Base-by-base conservation (phyloP, 1,140 invertebrate genomes). In the Ceratina australensis region DNA sequence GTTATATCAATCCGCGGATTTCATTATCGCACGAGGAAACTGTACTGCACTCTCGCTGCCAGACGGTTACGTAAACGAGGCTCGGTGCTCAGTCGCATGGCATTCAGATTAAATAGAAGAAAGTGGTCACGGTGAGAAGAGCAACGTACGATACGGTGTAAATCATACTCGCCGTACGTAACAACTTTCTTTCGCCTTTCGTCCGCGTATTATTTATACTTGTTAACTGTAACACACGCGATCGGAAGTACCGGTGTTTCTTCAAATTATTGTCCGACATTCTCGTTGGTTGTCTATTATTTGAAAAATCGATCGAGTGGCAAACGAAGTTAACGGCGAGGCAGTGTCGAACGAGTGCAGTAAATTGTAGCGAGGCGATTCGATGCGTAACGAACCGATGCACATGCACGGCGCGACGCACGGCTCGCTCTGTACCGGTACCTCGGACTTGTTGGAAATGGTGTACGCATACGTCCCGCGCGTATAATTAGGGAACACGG, bases 401-500 rank as follows among this genome's bases (percentile, higher is more conserved):
- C 64, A 47, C 59, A 42, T 42, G 33, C 33, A 42, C 33, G 5
- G 5, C 33, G 33, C 33, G 33, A 42, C 5, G 33, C 33, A 10
- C 5, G 33, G 33, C 33, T 42, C 33, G 28, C n/a, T n/a, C n/a
- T n/a, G n/a, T 33, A 33, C 28, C 66, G 2, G 52, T 20, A n/a
- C 56, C 52, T 57, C 60, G 64, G 57, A 68, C 66, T 65, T 63
- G 73, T 33, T 54, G 63, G 56, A 80, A 78, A 71, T 63, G 75
- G 54, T 78, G 72, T 83, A 60, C 72, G 68, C 74, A 81, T 63
- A 65, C 69, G 71, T 74, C 77, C 68, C 77, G 63, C 8, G 71
- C 77, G 74, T 78, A 67, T 73, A 69, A 63, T 80, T 56, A 81
- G 75, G 57, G 72, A 69, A 63, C 59, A 10, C 33, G 33, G 78